Conservation (phyloP, 2,113 vertebrate genomes). For the Cyprinodon tularosa region DNA sequence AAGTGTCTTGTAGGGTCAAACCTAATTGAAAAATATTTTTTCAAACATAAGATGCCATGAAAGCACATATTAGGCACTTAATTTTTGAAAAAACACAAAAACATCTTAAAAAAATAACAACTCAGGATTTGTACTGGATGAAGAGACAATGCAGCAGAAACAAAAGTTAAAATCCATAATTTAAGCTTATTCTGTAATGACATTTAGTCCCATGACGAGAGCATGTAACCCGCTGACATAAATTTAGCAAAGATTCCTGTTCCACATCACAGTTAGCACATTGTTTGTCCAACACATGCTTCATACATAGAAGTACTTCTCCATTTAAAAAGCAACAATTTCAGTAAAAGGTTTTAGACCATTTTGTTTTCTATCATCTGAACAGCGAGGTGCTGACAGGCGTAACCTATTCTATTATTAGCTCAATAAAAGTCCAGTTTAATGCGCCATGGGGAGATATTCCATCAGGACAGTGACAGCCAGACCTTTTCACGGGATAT, state of each 20-base stretch:
- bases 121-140: neutral
- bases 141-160: neutral
- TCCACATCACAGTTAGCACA: constrained; percentile 24
- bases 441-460: constrained; percentile 78
- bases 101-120: neutral
- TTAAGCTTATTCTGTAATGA: neutral
- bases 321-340: constrained; percentile 36
- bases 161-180: neutral
- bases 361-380: constrained; percentile 65
- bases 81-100: neutral
- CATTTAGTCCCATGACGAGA: neutral
- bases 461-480: constrained; percentile 80
- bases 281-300: constrained; percentile 21
- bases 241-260: constrained; percentile 20
- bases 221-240: neutral
- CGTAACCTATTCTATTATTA: constrained; percentile 83
- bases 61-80: neutral
- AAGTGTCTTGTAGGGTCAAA: no score
- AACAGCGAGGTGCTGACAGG: constrained; percentile 79
- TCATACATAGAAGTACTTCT: constrained; percentile 37
- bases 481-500: constrained; percentile 77
- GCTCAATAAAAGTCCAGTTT: constrained; percentile 78
- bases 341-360: constrained; percentile 48
- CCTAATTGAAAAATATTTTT: neutral
- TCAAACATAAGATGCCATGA: neutral